Base-by-base conservation (phyloP, 53 echinoderm and acorn worm species). In the Luidia sarsii region DNA sequence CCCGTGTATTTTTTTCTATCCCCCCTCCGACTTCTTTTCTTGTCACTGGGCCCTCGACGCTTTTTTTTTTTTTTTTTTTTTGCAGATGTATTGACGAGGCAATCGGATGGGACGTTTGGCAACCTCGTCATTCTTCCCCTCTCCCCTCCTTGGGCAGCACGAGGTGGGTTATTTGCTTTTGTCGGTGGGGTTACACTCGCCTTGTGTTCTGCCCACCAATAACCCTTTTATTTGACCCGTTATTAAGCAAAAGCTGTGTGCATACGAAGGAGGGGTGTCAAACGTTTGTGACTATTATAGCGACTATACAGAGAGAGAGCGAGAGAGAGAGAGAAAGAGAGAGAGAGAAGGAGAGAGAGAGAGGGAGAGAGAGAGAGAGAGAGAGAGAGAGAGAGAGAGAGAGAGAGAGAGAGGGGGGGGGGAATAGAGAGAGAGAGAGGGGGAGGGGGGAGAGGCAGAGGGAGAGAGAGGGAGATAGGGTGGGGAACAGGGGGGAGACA, bases 191-290 rank as follows among this genome's bases (percentile, higher is more conserved):
- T 33, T 39, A 61, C 61, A 48, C 61, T 65, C 54, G 13, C 37
- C 11, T 41, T 3, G 8, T 45, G 41, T 25, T 67, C 28, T 27
- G 21, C 61, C 19, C n/a, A 19, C 55, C 25, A 72, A 37, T 61
- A 61, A 77, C 59, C 71, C 50, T 32, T 27, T 77, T 59, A 25
- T 60, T 60, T 77, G 61, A 77, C 60, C 77, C 37, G 27, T 48
- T 36, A 41, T 39, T 55, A 7, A 30, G 32, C 61, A 77, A 39
- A 27, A 30, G 60, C 28, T 60, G 59, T 61, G 61, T 61, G 77
- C 20, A 35, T 3, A 8, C 28, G 48, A 0, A 38, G 41, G 28
- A 57, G 13, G 60, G 11, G 77, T 77, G 59, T 77, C 33, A 59
- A 20, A 16, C 1, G 19, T 9, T 39, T 35, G 25, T 57, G 39